Base-by-base conservation (phyloP, 1,140 invertebrate species). In the Macrocentrus cingulum region DNA sequence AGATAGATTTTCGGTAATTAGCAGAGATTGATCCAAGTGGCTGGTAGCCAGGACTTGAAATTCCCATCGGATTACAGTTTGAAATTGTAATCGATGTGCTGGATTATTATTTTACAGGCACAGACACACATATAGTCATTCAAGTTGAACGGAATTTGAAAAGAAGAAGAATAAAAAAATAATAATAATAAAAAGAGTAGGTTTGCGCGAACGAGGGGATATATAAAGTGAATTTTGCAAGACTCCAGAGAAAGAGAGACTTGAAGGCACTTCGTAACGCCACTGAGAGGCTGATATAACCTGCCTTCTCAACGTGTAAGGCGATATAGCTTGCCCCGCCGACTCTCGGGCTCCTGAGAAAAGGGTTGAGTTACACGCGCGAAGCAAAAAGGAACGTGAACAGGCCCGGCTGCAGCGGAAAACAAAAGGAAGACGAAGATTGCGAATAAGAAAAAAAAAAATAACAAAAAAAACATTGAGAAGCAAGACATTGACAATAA, bases 1-100 rank as follows among this genome's bases (percentile, higher is more conserved):
- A 45, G 41, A 20, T 42, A 20, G 18, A 32, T 54, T 53, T 59
- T 63, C 32, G 42, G 57, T 60, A 63, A 63, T 60, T 63, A 59
- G 61, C 52, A 29, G 45, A 59, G 61, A 59, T 34, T 41, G n/a
- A 22, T 41, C 25, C 20, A 18, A 16, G 19, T 11, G n/a, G 11
- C 8, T 39, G 36, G 15, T 39, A 39, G 7, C 7, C 13, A 11
- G 6, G 29, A 34, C 4, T 4, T 15, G 8, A 13, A 39, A 15
- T 15, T 3, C 13, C 36, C 36, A 8, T 8, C 36, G 13, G 4
- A 13, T 15, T 39, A n/a, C 36, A 39, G 13, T 39, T 39, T n/a
- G n/a, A n/a, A n/a, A n/a, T n/a, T n/a, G n/a, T n/a, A n/a, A n/a
- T n/a, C n/a, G n/a, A n/a, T 39, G 36, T 39, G 15, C 15, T 5